Conservation (phyloP, 1,140 invertebrate species). For the Tyrophagus putrescentiae region DNA sequence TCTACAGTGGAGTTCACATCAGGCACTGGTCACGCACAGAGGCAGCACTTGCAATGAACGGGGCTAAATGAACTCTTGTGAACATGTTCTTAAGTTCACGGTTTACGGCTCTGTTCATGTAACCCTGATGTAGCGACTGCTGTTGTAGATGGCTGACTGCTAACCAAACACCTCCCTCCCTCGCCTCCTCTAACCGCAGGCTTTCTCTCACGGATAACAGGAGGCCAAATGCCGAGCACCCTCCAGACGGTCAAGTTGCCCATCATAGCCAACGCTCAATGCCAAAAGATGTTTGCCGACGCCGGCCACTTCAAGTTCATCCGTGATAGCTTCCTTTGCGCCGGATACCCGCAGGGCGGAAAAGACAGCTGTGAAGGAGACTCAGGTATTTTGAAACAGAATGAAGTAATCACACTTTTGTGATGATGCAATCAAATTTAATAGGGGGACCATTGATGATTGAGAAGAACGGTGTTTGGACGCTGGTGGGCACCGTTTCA, state of each 20-base stretch:
- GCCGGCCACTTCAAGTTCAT: constrained; percentile 74
- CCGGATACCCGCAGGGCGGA: constrained; percentile 76
- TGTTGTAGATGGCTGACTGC: no score
- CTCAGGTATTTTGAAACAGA: no score
- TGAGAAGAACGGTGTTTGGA: constrained; percentile 68
- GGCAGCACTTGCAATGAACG: no score
- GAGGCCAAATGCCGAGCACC: constrained; percentile 68
- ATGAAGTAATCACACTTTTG: no score
- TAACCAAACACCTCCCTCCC: no score
- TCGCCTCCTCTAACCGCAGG: neutral
- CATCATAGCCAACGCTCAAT: constrained; percentile 73
- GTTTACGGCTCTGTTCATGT: no score
- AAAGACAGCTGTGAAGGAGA: constrained; percentile 76
- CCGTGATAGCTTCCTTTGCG: constrained; percentile 75
- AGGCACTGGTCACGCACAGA: no score
- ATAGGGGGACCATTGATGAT: constrained; percentile 76
- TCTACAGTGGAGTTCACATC: no score
- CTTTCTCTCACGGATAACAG: constrained; percentile 33
- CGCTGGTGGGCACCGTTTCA: constrained; percentile 78
- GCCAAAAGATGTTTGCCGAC: constrained; percentile 82
- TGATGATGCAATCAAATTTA: no score
- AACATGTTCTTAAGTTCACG: no score
- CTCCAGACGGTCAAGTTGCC: constrained; percentile 82
- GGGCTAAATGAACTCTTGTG: no score
- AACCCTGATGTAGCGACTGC: no score